Evolutionary conservation across 1,140 invertebrate genomes (phyloP), one percentile per base, ranked within the genome.

Genomic region (Cardiocondyla obscurior): DNA sequence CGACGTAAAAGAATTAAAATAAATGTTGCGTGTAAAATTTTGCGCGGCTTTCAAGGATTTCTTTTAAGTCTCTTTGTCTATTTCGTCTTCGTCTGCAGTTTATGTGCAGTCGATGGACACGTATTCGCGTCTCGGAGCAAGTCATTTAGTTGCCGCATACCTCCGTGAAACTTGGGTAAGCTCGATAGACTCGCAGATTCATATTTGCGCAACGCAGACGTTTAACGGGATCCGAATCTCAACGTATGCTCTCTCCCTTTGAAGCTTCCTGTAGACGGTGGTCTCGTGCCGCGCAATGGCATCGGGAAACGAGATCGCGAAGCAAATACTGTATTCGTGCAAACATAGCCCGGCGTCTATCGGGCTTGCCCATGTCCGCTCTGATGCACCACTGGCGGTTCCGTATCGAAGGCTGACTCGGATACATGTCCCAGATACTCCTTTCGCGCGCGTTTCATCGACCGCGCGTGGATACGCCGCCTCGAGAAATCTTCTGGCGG

Each of bases 251-350:
- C 14, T 22, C 14, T 77, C 14, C 42, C 44, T 77, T 77, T 77
- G 73, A 77, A 77, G 42, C 58, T 46, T 39, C 44, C 73, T 77
- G 44, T 77, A 77, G 73, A n/a, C 30, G 8, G 4, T 39, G 44
- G 73, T 77, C 36, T n/a, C 39, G n/a, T n/a, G 14, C 36, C 39
- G 53, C 28, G 51, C 70, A 57, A 74, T 30, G 16, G 36, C 51
- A 22, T 25, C 49, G 22, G 28, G 51, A 74, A 74, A 74, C 72
- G 55, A 60, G 72, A 74, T 74, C 25, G 39, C 36, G 55, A 12
- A 46, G 72, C 72, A 74, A 74, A 74, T 74, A 74, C 53, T 28
- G 53, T 46, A 39, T 60, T 74, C 39, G 72, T 60, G 53, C 72
- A 74, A 74, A 74, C 69, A 72, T 39, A 60, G 72, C 55, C 30